Conservation (phyloP, 2,888 invertebrate species). For the Leptura quadrifasciata region DNA sequence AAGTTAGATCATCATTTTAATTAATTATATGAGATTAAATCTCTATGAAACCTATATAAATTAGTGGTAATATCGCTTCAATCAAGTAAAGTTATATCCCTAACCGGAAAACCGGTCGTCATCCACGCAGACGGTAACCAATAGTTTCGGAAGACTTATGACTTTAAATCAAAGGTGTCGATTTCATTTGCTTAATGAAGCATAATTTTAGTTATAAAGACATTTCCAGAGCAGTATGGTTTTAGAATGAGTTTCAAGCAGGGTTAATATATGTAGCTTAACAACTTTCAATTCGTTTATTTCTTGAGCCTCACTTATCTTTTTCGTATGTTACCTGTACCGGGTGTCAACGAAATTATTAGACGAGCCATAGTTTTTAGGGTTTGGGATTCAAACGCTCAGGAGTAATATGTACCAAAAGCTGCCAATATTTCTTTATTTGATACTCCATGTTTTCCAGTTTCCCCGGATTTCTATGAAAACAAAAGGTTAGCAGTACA, state of each 20-base stretch:
- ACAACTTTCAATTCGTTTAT: no score
- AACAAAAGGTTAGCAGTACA: no score
- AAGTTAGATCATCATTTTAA: conserved; percentile 14
- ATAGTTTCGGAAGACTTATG: conserved; percentile 2
- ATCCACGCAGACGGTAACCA: background rate
- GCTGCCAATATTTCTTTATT: no score
- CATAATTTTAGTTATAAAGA: background rate
- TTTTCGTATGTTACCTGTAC: no score
- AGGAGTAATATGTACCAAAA: no score
- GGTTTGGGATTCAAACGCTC: no score
- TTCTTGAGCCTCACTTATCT: no score
- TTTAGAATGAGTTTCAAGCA: background rate
- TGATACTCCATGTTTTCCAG: no score
- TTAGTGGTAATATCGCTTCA: conserved; percentile 14
- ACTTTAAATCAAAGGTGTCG: conserved; percentile 2
- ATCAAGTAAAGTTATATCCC: conserved; percentile 13
- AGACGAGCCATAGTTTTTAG: no score
- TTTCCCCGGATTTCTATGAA: no score
- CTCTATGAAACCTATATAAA: conserved; percentile 26
- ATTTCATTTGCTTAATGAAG: background rate
- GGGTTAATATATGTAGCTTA: no score
- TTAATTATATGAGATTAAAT: conserved; percentile 22
- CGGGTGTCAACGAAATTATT: no score
- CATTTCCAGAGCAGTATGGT: background rate
- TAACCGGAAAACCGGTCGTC: conserved; percentile 20